Evolutionary conservation across 2,113 vertebrate species (phyloP).

Genomic region (Callipepla californica): DNA sequence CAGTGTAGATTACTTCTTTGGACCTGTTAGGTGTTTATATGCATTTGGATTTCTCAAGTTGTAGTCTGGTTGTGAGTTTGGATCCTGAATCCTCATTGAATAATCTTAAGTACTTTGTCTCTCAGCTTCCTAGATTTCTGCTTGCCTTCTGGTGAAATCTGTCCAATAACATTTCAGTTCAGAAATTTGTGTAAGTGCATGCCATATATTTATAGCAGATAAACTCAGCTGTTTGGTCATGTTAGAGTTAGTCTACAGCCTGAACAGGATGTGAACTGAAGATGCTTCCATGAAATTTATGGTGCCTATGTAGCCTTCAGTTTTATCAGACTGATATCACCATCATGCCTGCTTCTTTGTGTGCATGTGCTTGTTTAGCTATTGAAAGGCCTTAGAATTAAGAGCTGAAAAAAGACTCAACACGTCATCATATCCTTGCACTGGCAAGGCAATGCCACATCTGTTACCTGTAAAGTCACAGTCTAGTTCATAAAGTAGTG

Average conservation of each 20-base stretch:
- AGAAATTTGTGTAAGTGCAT: slow-evolving; percentile 9
- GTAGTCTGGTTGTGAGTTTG: neutral
- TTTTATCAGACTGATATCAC: slow-evolving; percentile 23
- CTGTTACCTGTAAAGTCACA: slow-evolving; percentile 15
- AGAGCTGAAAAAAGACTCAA: slow-evolving; percentile 24
- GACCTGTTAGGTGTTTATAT: neutral
- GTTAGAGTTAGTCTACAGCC: neutral
- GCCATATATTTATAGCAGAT: neutral
- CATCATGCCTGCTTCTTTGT: slow-evolving; percentile 31
- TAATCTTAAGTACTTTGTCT: neutral
- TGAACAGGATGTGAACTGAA: slow-evolving; percentile 2
- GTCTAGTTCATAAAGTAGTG: slow-evolving; percentile 4
- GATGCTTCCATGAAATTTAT: neutral
- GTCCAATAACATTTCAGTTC: neutral
- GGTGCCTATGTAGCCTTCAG: slow-evolving; percentile 8
- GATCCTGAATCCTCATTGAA: neutral
- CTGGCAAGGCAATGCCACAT: slow-evolving; percentile 14
- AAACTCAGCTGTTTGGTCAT: slow-evolving; percentile 16
- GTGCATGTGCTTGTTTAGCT: slow-evolving; percentile 26
- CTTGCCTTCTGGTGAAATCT: neutral
- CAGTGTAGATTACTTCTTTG: neutral
- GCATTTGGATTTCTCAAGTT: neutral
- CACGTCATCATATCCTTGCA: neutral
- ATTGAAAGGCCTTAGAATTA: slow-evolving; percentile 38
- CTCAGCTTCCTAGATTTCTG: neutral